Evolutionary conservation across 2,888 invertebrate genomes (phyloP), one percentile per base, ranked within the genome.

Genomic region (Arenicola marina): DNA sequence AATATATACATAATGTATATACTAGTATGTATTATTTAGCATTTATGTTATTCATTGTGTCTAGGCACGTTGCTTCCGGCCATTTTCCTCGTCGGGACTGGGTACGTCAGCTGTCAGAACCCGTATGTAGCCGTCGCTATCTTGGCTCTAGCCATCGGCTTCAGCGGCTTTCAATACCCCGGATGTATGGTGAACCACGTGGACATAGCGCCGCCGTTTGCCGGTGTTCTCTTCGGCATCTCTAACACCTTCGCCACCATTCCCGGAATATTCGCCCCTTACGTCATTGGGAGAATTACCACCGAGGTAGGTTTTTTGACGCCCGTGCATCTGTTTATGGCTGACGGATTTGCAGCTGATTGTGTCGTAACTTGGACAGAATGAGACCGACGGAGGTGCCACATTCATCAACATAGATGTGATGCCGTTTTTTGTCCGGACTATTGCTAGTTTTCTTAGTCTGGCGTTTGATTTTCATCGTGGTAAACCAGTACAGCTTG

Each of bases 91-190:
- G 54, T 70, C 29, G 54, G 28, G 2, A 60, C 62, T 26, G 70
- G 68, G 2, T 70, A 59, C 58, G 57, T 70, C 33, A 46, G 54
- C 48, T 68, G 70, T 44, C 33, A 32, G n/a, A 62, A 43, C 7
- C 68, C 70, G 28, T 65, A 59, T 54, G 43, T 56, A 18, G 90
- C 97, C 1, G 92, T 96, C 63, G 88, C 91, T 34, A 93, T 95
- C 45, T 86, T 99, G 67, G 93, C 95, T 0, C 87, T 95, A 38
- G 99, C 98, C 1, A 98, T 99, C 1, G 98, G 98, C 24, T 96
- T 95, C 86, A 96, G 95, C 74, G 99, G 99, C 0, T 99, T 68
- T 21, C 63, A 65, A 38, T 67, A 60, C 46, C 44, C 65, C n/a
- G 69, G 69, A 4, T 44, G 60, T 28, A 62, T 70, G 62, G 63